These are phyloP conservation scores for Amphiprion clarkii DNA, from an alignment of 2,797 vertebrate genomes.

Conservation along the genomic window DNA sequence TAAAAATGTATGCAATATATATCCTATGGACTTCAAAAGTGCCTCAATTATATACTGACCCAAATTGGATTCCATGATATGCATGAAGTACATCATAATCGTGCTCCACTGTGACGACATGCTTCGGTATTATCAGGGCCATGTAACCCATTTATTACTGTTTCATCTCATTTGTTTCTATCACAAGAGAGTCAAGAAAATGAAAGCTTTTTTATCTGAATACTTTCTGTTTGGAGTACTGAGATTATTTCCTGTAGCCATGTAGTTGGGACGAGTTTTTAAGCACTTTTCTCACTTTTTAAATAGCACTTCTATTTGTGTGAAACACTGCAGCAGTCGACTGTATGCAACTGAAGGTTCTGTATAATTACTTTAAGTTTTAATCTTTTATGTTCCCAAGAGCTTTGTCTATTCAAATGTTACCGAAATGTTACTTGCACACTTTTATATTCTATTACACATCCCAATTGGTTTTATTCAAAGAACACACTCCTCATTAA, in stretches of 20 bases:
- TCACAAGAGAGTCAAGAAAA: constrained; percentile 15
- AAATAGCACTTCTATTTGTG: constrained; percentile 9
- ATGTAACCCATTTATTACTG: not conserved
- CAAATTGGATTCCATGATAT: not conserved
- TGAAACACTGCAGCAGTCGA: not conserved
- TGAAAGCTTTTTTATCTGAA: constrained; percentile 14
- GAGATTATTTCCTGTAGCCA: constrained; percentile 10
- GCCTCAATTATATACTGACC: too few species aligned
- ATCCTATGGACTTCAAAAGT: too few species aligned
- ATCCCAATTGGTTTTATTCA: constrained; percentile 17
- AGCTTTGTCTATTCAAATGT: constrained; percentile 12
- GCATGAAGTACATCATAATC: not conserved
- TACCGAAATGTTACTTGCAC: constrained; percentile 6
- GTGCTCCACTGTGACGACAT: constrained; percentile 12
- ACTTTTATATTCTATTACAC: constrained; percentile 22
- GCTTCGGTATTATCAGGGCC: constrained; percentile 13
- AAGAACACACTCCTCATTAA: constrained; percentile 12
- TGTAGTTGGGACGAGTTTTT: not conserved
- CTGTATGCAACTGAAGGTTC: not conserved
- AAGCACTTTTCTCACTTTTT: not conserved
- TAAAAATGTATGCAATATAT: too few species aligned
- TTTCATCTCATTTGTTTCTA: constrained; percentile 6
- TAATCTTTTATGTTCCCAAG: constrained; percentile 7
- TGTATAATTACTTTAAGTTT: constrained; percentile 11
- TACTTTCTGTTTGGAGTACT: not conserved